These are phyloP conservation scores for Cistogaster globosa DNA, from an alignment of 2,888 invertebrate species.

Conservation along the genomic window DNA sequence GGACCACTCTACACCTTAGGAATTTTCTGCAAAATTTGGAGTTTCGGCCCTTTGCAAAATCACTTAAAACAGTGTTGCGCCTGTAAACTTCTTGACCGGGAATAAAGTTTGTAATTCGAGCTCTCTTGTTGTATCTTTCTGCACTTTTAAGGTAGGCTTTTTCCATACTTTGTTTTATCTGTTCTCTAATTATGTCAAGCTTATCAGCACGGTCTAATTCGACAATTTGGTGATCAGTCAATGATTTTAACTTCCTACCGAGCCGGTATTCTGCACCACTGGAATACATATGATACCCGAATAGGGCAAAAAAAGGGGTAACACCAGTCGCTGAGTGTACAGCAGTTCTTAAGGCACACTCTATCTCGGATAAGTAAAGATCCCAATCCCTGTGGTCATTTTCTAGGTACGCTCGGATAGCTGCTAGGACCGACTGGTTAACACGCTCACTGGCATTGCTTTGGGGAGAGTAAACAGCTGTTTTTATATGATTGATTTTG, in stretches of 20 bases:
- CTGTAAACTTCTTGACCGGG: constrained; percentile 31
- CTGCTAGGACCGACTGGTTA: constrained; percentile 10
- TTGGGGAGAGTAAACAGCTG: not conserved
- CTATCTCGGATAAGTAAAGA: constrained; percentile 3
- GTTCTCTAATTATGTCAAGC: not conserved
- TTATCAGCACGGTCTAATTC: not conserved
- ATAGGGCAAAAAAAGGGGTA: not conserved
- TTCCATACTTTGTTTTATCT: not conserved
- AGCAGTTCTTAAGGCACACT: constrained; percentile 9
- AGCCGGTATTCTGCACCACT: not conserved
- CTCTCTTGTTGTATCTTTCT: constrained; percentile 3
- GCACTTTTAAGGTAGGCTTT: constrained; percentile 29
- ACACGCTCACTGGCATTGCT: constrained; percentile 8
- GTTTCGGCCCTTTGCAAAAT: constrained; percentile 8
- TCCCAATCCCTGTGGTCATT: too few relatives aligned
- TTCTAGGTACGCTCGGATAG: constrained; percentile 9
- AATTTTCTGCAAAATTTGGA: constrained; percentile 21
- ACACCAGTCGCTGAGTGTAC: constrained; percentile 9
- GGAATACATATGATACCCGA: constrained; percentile 18
- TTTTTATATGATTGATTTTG: not conserved
- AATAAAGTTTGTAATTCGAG: not conserved
- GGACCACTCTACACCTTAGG: not conserved
- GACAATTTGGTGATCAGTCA: not conserved
- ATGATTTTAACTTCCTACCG: not conserved
- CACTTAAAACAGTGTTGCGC: constrained; percentile 2